Base-by-base conservation (phyloP, 2,797 vertebrate species). In the Liasis olivaceus region DNA sequence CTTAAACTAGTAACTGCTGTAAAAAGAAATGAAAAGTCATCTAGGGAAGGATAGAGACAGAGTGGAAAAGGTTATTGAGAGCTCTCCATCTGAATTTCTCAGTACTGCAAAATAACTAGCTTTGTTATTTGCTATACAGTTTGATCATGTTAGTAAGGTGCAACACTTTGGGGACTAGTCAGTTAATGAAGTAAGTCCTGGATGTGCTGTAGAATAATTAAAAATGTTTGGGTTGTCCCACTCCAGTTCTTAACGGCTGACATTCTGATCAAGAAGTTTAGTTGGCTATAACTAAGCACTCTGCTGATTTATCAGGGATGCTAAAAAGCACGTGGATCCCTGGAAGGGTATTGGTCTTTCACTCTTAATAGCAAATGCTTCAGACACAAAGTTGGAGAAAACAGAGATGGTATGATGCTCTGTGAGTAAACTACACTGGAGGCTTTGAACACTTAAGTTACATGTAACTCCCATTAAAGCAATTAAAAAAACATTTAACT, bases 141-240 rank as follows among this genome's bases (percentile, higher is more conserved):
- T 58, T 91, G 89, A n/a, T 26, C 13, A 22, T 6, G 8, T 64
- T 54, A 13, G 42, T 85, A 85, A 56, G 54, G 51, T 87, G 63
- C 5, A 0, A 72, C 89, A 66, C 93, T 95, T 92, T 15, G 90
- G 84, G 84, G 0, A 0, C 56, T 92, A 90, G 84, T 62, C 0
- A 51, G 89, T 89, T 94, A 94, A 95, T 87, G 94, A 94, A 93
- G 94, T 94, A 97, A 94, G 92, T 92, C 88, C 81, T 85, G 86
- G 90, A 96, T 94, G 87, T 88, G 92, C 69, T 95, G 84, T 94
- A 8, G 94, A 31, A 91, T 93, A 94, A 84, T 93, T 87, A 91
- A 88, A 88, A 91, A 86, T 92, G 85, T 63, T 9, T 81, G 22
- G 62, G 42, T n/a, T 24, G 85, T 90, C 91, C 94, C 51, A 0